phyloP scores from a whole-genome alignment of 2,797 vertebrate genomes.

The Gallirallus australis region DNA sequence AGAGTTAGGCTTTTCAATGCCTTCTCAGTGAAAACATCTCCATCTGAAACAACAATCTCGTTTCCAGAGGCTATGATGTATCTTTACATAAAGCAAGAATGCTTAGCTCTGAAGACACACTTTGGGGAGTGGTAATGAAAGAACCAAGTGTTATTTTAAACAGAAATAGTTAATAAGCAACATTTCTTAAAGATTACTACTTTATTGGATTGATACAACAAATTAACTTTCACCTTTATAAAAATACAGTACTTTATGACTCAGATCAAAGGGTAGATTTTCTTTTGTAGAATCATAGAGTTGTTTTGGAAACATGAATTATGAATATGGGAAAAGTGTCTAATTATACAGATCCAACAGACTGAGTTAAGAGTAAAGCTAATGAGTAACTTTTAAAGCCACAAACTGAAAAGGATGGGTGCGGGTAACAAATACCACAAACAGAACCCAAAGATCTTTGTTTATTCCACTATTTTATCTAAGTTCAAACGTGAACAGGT shows the following conservation, averaged over 20 bases:
- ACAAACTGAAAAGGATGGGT: not conserved
- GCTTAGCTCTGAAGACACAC: not conserved
- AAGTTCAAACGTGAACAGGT: not conserved
- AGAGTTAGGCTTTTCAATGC: not conserved
- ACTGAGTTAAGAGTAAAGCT: not conserved
- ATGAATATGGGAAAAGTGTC: not conserved
- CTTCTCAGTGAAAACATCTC: not conserved
- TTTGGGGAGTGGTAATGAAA: not conserved
- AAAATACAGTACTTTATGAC: not conserved
- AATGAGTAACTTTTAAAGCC: not conserved
- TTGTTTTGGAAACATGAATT: not conserved
- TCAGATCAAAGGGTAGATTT: not conserved
- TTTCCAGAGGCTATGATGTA: not conserved
- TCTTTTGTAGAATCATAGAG: not conserved
- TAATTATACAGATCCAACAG: not conserved
- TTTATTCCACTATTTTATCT: not conserved
- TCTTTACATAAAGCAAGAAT: not conserved
- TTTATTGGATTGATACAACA: not conserved
- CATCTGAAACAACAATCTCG: not conserved
- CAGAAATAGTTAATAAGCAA: not conserved
- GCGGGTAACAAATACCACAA: not conserved
- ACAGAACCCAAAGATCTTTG: not conserved
- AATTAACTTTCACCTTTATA: not conserved
- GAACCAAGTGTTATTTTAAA: not conserved
- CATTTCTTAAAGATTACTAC: not conserved